Evolutionary conservation across 2,888 invertebrate species (phyloP).

Genomic region (Leptarthrus brevirostris): DNA sequence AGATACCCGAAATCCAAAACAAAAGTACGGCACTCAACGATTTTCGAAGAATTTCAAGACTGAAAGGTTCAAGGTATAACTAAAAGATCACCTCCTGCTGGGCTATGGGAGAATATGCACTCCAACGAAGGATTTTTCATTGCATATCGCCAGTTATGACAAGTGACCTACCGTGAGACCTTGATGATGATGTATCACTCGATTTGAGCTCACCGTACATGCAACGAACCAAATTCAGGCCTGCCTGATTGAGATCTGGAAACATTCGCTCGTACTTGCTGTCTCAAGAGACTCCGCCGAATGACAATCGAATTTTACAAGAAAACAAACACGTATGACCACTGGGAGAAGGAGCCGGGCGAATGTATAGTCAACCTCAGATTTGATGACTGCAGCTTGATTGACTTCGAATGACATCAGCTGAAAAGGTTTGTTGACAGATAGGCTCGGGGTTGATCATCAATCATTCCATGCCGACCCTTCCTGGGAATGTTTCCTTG

Average conservation of each 20-base stretch:
- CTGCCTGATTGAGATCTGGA: not conserved
- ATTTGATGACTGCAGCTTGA: constrained; percentile 28
- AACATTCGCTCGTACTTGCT: not conserved
- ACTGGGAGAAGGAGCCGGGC: not conserved
- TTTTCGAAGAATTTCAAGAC: not conserved
- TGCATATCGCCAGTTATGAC: constrained; percentile 57
- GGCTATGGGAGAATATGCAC: not conserved
- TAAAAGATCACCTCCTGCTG: constrained; percentile 15
- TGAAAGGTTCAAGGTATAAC: not conserved
- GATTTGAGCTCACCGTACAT: not conserved
- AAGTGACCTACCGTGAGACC: constrained; percentile 57
- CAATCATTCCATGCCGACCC: constrained; percentile 24
- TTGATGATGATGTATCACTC: constrained; percentile 58
- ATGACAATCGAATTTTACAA: constrained; percentile 48
- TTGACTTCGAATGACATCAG: constrained; percentile 50
- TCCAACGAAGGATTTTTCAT: constrained; percentile 41
- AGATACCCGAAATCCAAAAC: constrained; percentile 7
- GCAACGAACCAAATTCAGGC: not conserved
- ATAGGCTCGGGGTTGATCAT: constrained; percentile 47
- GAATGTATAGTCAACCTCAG: not conserved
- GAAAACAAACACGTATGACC: constrained; percentile 42
- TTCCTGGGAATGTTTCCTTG: constrained; percentile 26
- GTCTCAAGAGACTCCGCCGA: constrained; percentile 31
- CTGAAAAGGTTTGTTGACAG: constrained; percentile 50
- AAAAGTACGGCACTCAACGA: constrained; percentile 16